Base-by-base conservation (phyloP, 2,888 invertebrate genomes). In the Papilio demoleus region DNA sequence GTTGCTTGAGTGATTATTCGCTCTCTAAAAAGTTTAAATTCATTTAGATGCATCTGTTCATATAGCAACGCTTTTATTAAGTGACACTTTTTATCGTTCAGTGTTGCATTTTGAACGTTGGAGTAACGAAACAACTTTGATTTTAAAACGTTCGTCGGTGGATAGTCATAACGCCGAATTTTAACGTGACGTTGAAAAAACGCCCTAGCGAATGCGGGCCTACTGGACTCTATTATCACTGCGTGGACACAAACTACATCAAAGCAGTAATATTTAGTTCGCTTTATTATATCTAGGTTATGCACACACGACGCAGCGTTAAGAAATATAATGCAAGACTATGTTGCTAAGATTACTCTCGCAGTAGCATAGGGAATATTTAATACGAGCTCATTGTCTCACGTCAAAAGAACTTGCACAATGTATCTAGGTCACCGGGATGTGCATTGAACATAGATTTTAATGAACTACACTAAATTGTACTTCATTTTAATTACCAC, bases 401-500 rank as follows among this genome's bases (percentile, higher is more conserved):
- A 56, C 42, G 27, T 64, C 22, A 64, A 65, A 69, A 65, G 65
- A 64, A 38, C 59, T 53, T 42, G 38, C 24, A 19, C 62, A 8
- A 59, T 17, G 61, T 65, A 61, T 69, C 61, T 69, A 61, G 69
- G 69, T 69, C 69, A 65, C n/a, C 50, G 68, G 68, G 60, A 60
- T 68, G 64, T 38, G 65, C 69, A 69, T 69, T 65, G 36, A 65
- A 61, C 53, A 45, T 53, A 45, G 56, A 42, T 56, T 53, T 68
- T 58, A 68, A 65, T 68, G 65, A 68, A 64, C 47, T 22, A 45
- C 56, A 69, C 24, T 36, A 22, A 22, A 53, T 53, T 17, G 34
- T 40, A 64, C 31, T 31, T 24, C 14, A 19, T 64, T 42, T 50
- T 64, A 36, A 11, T 27, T 58, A 45, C 0, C n/a, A 40, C 4